These are phyloP conservation scores for Onchidella celtica DNA, from an alignment of 2,888 invertebrate species.

Conservation along the genomic window DNA sequence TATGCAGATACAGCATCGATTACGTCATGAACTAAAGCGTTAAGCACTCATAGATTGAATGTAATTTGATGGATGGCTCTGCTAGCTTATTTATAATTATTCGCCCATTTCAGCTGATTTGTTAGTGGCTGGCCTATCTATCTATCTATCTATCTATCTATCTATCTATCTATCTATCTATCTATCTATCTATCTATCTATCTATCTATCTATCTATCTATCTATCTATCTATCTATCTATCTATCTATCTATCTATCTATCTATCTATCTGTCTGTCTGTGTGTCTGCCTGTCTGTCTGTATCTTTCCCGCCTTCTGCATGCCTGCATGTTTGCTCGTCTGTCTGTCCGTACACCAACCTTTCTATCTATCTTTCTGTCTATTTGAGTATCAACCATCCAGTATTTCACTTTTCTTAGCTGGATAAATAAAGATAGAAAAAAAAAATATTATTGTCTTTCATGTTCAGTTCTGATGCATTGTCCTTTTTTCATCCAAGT, in stretches of 20 bases:
- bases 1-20: too few relatives aligned
- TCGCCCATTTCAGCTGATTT: too few relatives aligned
- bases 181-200: not conserved
- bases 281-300: conserved; percentile 12
- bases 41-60: too few relatives aligned
- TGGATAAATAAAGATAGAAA: too few relatives aligned
- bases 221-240: not conserved
- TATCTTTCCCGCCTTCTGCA: not conserved
- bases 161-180: not conserved
- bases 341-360: conserved; percentile 54
- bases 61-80: too few relatives aligned
- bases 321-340: not conserved
- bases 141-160: not conserved
- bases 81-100: too few relatives aligned
- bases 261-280: not conserved
- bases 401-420: too few relatives aligned
- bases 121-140: not conserved
- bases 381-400: too few relatives aligned
- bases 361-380: conserved; percentile 66
- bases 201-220: not conserved
- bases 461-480: too few relatives aligned
- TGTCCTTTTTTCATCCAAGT: too few relatives aligned
- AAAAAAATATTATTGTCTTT: too few relatives aligned
- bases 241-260: not conserved
- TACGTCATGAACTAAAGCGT: too few relatives aligned